Evolutionary conservation across 2,797 vertebrate genomes (phyloP).

Genomic region (Cirrhinus mrigala): DNA sequence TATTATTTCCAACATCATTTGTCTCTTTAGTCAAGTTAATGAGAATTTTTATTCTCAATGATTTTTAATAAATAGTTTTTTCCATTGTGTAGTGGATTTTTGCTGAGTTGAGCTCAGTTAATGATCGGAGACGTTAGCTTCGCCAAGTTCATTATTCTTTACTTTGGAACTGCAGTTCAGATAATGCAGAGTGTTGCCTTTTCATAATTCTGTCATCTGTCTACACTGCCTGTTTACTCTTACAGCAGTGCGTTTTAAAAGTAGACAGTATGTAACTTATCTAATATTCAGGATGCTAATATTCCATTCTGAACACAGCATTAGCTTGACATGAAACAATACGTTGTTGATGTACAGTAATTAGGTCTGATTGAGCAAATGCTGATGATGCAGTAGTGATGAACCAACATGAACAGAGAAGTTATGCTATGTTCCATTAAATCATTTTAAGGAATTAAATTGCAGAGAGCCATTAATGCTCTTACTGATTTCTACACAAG

Average conservation of each 20-base stretch:
- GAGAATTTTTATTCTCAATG: background rate
- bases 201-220: conserved; percentile 18
- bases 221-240: background rate
- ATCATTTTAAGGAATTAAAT: background rate
- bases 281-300: background rate
- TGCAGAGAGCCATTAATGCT: background rate
- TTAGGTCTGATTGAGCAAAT: background rate
- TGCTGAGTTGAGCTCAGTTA: conserved; percentile 35
- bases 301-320: background rate
- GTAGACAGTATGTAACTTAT: background rate
- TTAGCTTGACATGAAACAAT: background rate
- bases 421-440: background rate
- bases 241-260: too few species aligned
- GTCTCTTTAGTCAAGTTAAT: conserved; percentile 18
- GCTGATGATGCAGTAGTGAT: background rate
- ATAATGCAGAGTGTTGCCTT: background rate
- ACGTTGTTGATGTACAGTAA: background rate
- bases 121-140: background rate
- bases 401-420: background rate
- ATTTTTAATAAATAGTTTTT: background rate
- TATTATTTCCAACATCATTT: background rate
- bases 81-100: conserved; percentile 5
- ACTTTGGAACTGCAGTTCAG: background rate
- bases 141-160: background rate
- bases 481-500: background rate